phyloP scores from a whole-genome alignment of 2,888 invertebrate genomes.

The Hyles lineata region DNA sequence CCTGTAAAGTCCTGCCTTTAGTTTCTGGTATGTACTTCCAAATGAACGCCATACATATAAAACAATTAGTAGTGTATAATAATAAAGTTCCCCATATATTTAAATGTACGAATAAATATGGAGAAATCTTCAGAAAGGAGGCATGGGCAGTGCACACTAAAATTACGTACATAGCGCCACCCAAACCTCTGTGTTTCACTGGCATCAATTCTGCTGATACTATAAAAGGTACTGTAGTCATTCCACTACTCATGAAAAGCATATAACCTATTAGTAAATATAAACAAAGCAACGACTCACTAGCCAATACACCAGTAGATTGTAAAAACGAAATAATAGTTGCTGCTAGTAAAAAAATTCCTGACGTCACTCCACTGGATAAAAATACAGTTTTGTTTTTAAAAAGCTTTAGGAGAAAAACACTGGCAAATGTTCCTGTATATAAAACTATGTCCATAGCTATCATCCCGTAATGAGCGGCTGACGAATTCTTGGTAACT shows the following conservation, averaged over 20 bases:
- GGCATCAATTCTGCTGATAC: slow-evolving; percentile 41
- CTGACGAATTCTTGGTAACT: slow-evolving; percentile 31
- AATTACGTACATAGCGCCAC: slow-evolving; percentile 38
- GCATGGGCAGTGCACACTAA: slow-evolving; percentile 36
- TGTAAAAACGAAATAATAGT: slow-evolving; percentile 34
- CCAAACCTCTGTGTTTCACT: slow-evolving; percentile 42
- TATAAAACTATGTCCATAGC: slow-evolving; percentile 33
- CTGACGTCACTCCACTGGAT: slow-evolving; percentile 29
- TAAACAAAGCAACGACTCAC: slow-evolving; percentile 35
- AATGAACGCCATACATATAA: slow-evolving; percentile 34
- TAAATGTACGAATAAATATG: slow-evolving; percentile 39
- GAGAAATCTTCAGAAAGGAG: slow-evolving; percentile 38
- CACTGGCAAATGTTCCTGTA: slow-evolving; percentile 28
- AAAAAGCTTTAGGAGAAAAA: slow-evolving; percentile 33
- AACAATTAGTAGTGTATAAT: slow-evolving; percentile 35
- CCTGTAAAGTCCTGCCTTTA: slow-evolving; percentile 38
- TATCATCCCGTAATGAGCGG: slow-evolving; percentile 35
- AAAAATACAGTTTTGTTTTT: slow-evolving; percentile 37
- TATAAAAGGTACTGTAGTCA: slow-evolving; percentile 32
- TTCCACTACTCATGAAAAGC: slow-evolving; percentile 34
- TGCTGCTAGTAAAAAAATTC: slow-evolving; percentile 30
- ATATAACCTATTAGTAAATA: slow-evolving; percentile 37
- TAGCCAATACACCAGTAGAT: slow-evolving; percentile 29
- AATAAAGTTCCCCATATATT: slow-evolving; percentile 40
- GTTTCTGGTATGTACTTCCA: slow-evolving; percentile 42